phyloP scores from a whole-genome alignment of 1,140 invertebrate species.

The Chironomus striatipennis region DNA sequence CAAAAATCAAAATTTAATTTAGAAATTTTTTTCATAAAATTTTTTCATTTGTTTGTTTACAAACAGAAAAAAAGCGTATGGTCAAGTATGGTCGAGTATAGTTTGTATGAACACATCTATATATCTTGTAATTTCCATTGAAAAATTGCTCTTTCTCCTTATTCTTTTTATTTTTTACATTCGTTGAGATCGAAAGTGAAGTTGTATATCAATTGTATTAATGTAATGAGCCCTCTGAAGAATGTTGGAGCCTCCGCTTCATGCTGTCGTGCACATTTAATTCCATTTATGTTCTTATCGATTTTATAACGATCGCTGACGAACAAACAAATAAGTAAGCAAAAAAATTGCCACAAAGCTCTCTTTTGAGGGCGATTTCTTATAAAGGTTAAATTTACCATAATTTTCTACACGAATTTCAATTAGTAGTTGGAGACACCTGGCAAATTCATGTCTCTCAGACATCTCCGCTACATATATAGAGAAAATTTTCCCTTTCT shows the following conservation, averaged over 20 bases:
- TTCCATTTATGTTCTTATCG: conserved; percentile 20
- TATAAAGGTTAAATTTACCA: conserved; percentile 21
- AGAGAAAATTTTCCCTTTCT: not conserved
- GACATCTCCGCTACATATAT: not conserved
- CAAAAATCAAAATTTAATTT: no score
- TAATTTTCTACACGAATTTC: conserved; percentile 22
- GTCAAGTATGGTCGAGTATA: no score
- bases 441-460: not conserved
- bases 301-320: not conserved
- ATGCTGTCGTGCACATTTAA: conserved; percentile 11
- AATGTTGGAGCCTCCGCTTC: not conserved
- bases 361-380: not conserved
- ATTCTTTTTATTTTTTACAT: no score
- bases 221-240: not conserved
- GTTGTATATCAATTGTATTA: not conserved
- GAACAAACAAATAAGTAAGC: not conserved
- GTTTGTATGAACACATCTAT: no score
- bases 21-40: no score
- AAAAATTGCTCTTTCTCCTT: not conserved
- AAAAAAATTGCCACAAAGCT: not conserved
- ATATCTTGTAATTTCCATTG: no score
- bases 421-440: conserved; percentile 18
- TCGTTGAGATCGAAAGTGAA: conserved; percentile 11
- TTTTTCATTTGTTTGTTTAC: no score
- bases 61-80: no score